Evolutionary conservation across 2,113 vertebrate species (phyloP).

Genomic region (Gymnocephalus cernua): DNA sequence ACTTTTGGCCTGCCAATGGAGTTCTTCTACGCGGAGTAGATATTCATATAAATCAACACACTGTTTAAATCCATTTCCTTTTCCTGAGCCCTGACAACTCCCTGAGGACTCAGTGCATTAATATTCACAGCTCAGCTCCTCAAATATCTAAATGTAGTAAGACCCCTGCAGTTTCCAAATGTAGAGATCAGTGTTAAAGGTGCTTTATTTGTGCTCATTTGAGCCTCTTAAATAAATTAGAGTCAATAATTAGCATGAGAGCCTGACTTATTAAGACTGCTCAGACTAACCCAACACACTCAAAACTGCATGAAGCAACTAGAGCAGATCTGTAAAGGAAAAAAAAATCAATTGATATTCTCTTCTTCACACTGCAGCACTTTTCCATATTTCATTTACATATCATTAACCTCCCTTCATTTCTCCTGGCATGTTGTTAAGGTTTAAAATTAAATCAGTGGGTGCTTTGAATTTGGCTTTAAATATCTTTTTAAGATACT

Average conservation of each 20-base stretch:
- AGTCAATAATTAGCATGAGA: constrained; percentile 65
- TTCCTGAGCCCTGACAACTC: constrained; percentile 46
- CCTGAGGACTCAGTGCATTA: constrained; percentile 47
- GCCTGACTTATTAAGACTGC: constrained; percentile 54
- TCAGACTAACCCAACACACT: constrained; percentile 36
- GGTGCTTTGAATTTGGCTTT: constrained; percentile 59
- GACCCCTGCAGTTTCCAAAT: constrained; percentile 39
- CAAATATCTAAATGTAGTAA: constrained; percentile 37
- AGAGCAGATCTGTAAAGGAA: constrained; percentile 50
- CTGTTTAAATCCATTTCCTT: constrained; percentile 59
- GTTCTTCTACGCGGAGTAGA: constrained; percentile 20
- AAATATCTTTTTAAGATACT: constrained; percentile 49
- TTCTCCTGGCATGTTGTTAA: constrained; percentile 70
- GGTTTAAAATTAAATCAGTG: constrained; percentile 67
- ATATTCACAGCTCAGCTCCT: constrained; percentile 62
- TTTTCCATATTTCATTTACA: constrained; percentile 81
- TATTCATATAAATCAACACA: constrained; percentile 60
- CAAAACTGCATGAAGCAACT: constrained; percentile 53
- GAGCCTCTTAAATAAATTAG: constrained; percentile 61
- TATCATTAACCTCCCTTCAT: constrained; percentile 79
- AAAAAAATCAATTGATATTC: constrained; percentile 71
- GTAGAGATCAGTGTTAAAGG: constrained; percentile 53
- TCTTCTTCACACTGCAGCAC: constrained; percentile 62
- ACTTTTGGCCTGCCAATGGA: constrained; percentile 22
- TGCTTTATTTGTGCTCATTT: constrained; percentile 63